Base-by-base conservation (phyloP, 2,113 vertebrate species). In the Mus musculus region DNA sequence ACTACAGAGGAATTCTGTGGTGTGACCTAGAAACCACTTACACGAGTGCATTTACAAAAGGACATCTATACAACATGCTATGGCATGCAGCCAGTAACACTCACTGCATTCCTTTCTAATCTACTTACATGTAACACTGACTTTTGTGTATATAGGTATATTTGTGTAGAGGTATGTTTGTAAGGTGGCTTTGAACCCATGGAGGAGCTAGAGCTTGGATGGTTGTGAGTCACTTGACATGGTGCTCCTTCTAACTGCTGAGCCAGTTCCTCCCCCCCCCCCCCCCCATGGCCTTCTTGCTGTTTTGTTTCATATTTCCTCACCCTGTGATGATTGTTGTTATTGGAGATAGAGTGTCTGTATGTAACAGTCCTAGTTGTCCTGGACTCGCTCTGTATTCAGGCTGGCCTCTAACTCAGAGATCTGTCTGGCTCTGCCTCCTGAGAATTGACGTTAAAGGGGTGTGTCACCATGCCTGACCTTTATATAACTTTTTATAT, bases 401-500 rank as follows among this genome's bases (percentile, higher is more conserved):
- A 72, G 69, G 69, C 69, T 19, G 69, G 14, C 36, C 69, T 72
- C 16, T 1, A 72, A n/a, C 33, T 72, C 69, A 72, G 33, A 72
- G 69, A n/a, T 72, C 36, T n/a, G 17, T 36, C 36, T 72, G 33
- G 14, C 36, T n/a, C 36, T n/a, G 7, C 69, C 17, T 72, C 69
- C 7, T 19, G 36, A 72, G 69, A n/a, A n/a, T 16, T 72, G 69
- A 19, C 2, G 17, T n/a, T 72, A 72, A 72, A 19, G 17, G 69
- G 7, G 16, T 72, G 36, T 72, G 17, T 19, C 69, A 72, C 69
- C 69, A 72, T n/a, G 7, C 36, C 36, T n/a, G 36, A n/a, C 36
- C 69, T 76, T 33, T 91, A 39, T 84, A 54, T 87, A 56, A 97
- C 49, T 67, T 94, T 96, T 93, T 52, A 91, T 20, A 85, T 90